Percentiles rank a stretch among this genome's conserved stretches.
Evolutionary conservation across 2,113 vertebrate genomes (phyloP).

Genomic region (Ceyx cyanopectus): DNA sequence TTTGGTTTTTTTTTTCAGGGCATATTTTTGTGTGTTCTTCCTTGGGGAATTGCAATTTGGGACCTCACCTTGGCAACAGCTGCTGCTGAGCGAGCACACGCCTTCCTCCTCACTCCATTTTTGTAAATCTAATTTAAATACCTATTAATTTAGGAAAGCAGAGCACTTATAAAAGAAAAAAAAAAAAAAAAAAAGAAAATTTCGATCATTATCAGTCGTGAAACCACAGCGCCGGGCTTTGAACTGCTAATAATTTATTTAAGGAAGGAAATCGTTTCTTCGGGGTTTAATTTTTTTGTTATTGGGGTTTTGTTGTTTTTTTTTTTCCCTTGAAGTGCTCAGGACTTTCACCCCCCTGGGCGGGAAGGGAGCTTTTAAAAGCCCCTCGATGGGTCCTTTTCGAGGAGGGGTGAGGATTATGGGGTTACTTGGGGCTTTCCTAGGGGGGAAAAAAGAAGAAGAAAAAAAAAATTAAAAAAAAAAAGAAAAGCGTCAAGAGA

Average conservation of each 20-base stretch:
- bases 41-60: not conserved
- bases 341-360: not conserved
- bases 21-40: not conserved
- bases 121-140: not conserved
- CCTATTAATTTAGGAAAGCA: not conserved
- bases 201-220: not conserved
- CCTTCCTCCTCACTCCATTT: not conserved
- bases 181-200: not conserved
- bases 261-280: not conserved
- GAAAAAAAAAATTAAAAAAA: not conserved
- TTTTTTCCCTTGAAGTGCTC: not conserved
- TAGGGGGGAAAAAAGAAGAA: too few relatives aligned
- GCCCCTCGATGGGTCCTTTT: not conserved
- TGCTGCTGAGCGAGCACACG: accelerated
- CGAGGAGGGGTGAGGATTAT: accelerated
- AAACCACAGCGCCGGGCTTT: not conserved
- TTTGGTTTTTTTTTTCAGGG: not conserved
- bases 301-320: not conserved
- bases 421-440: not conserved
- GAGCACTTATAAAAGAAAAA: not conserved
- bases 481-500: not conserved
- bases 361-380: not conserved
- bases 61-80: not conserved
- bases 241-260: not conserved
- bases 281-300: not conserved